phyloP scores from a whole-genome alignment of 2,113 vertebrate genomes.

The Lathamus discolor region DNA sequence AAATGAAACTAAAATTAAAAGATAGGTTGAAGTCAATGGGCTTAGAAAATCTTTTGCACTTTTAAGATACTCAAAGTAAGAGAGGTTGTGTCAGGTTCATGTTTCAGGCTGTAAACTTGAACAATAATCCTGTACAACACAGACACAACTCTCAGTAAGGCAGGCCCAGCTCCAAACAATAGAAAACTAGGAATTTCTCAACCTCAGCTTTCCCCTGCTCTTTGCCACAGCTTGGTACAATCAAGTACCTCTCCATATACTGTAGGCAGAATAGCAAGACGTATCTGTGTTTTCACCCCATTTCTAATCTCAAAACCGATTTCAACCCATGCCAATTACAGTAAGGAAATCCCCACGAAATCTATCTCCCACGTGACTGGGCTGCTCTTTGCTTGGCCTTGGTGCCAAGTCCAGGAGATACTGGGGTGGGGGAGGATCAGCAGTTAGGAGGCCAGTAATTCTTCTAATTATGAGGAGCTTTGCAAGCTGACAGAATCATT shows the following conservation, averaged over 20 bases:
- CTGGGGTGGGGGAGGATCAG: background rate
- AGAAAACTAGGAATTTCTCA: background rate
- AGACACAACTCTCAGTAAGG: background rate
- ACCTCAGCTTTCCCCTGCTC: background rate
- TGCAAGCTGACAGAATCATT: constrained; percentile 6
- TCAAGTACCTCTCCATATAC: background rate
- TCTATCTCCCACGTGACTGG: background rate
- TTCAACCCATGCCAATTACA: background rate
- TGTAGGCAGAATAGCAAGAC: background rate
- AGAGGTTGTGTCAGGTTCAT: background rate
- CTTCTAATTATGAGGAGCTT: background rate
- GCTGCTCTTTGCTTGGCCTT: background rate
- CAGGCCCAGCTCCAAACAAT: background rate
- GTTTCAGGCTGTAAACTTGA: background rate
- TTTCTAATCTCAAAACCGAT: background rate
- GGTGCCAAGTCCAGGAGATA: background rate
- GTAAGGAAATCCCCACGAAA: background rate
- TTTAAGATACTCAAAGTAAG: background rate
- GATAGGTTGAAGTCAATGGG: background rate
- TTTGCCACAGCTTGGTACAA: background rate
- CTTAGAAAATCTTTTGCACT: background rate
- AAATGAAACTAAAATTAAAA: background rate
- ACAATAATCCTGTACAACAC: background rate
- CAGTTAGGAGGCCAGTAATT: background rate
- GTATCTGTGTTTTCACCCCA: background rate